Conservation (phyloP, 2,797 vertebrate species). For the Sitta carolinensis region DNA sequence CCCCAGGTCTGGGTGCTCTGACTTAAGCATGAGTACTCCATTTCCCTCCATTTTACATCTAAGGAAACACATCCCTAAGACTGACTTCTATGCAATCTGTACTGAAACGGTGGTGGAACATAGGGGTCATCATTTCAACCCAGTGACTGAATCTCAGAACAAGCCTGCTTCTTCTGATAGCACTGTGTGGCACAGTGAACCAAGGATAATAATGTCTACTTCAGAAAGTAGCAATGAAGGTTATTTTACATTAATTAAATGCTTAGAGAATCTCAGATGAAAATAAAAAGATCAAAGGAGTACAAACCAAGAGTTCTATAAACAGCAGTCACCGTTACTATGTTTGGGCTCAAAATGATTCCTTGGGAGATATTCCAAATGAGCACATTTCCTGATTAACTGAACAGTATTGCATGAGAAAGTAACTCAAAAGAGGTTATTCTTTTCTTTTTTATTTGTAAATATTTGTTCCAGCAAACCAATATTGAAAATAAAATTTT, state of each 20-base stretch:
- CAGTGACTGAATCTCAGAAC: not conserved
- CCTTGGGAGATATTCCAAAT: not conserved
- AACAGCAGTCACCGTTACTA: not conserved
- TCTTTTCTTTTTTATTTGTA: not conserved
- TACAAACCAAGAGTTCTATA: not conserved
- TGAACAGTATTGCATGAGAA: not conserved
- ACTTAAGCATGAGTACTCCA: not conserved
- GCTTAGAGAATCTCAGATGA: not conserved
- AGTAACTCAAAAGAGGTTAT: not conserved
- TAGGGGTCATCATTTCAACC: not conserved
- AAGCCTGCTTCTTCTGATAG: not conserved
- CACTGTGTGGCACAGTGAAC: not conserved
- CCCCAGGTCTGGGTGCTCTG: not conserved
- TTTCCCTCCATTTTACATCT: not conserved
- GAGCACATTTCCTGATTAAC: not conserved
- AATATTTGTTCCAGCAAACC: not conserved
- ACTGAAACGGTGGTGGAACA: not conserved
- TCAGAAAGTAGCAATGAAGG: not conserved
- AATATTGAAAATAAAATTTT: not conserved
- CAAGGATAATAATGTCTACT: not conserved
- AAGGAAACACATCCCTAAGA: not conserved
- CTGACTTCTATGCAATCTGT: not conserved
- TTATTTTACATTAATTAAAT: not conserved
- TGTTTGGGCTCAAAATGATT: conserved; percentile 1
- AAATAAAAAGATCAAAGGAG: not conserved